These are phyloP conservation scores for Felis catus DNA, from an alignment of 2,113 vertebrate species.

Conservation along the genomic window F.catus_Fca126_mat1.0 CM031418.1:50363001-50363500, in stretches of 20 bases:
- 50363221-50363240: constrained; percentile 80
- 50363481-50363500: constrained; percentile 24
- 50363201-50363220: constrained; percentile 76
- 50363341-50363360: constrained; percentile 45
- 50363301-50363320: constrained; percentile 68
- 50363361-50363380: constrained; percentile 53
- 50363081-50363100: constrained; percentile 73
- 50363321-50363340: constrained; percentile 63
- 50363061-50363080: constrained; percentile 67
- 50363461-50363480: background rate
- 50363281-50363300: constrained; percentile 73
- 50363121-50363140: constrained; percentile 75
- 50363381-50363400: constrained; percentile 58
- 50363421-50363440: constrained; percentile 40
- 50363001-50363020: constrained; percentile 51
- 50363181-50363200: constrained; percentile 79
- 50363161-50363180: constrained; percentile 78
- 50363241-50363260: constrained; percentile 79
- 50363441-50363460: constrained; percentile 19
- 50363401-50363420: constrained; percentile 55
- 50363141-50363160: constrained; percentile 78
- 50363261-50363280: constrained; percentile 76
- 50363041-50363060: constrained; percentile 59
- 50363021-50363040: constrained; percentile 54
- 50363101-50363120: constrained; percentile 72